phyloP scores from a whole-genome alignment of 2,113 vertebrate species.

The Pandion haliaetus region DNA sequence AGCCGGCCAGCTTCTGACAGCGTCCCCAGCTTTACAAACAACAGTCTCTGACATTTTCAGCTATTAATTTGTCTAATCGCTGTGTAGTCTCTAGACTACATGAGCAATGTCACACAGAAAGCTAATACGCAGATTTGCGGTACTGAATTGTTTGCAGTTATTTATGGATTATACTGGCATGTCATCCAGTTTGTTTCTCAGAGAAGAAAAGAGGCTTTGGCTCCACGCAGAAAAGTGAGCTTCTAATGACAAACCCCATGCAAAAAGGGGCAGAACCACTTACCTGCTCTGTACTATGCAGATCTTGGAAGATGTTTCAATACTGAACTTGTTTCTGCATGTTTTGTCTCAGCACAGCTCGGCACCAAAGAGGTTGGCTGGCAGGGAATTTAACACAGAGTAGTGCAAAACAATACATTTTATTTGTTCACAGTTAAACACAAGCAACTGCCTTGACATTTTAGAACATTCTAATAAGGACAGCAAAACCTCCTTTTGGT shows the following conservation, averaged over 20 bases:
- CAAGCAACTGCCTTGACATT: slow-evolving; percentile 92
- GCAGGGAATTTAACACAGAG: slow-evolving; percentile 14
- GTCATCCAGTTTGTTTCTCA: neutral
- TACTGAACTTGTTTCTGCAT: neutral
- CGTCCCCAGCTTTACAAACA: neutral
- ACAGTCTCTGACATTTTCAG: neutral
- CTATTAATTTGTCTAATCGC: neutral
- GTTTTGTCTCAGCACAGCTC: neutral
- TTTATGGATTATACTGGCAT: neutral
- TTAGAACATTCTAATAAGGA: slow-evolving; percentile 83
- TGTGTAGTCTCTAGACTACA: neutral
- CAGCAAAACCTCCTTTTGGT: slow-evolving; percentile 74
- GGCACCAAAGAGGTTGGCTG: neutral
- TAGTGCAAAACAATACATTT: slow-evolving; percentile 98
- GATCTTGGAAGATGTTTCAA: neutral
- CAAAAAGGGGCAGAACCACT: neutral
- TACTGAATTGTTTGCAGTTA: neutral
- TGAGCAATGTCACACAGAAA: neutral
- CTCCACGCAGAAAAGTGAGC: neutral
- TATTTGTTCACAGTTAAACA: slow-evolving; percentile 99
- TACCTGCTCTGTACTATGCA: neutral
- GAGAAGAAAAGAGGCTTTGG: neutral
- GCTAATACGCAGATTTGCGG: neutral
- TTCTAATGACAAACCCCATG: neutral
- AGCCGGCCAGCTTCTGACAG: neutral